These are phyloP conservation scores for Plebejus argus DNA, from an alignment of 2,888 invertebrate species.

Conservation along the genomic window DNA sequence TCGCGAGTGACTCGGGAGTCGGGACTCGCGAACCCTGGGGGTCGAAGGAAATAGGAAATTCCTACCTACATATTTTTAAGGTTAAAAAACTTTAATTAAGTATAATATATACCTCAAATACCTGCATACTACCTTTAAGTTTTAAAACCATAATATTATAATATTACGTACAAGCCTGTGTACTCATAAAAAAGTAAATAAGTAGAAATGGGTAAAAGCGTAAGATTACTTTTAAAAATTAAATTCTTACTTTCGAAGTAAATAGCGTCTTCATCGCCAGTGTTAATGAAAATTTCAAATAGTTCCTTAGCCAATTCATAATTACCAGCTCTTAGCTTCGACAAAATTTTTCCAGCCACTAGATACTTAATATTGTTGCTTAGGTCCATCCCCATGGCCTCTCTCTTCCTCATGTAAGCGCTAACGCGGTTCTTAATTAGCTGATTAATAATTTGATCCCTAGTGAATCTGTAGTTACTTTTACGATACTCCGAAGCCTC, in stretches of 20 bases:
- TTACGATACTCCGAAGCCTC: conserved; percentile 35
- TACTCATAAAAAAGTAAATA: conserved; percentile 29
- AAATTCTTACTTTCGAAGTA: background rate
- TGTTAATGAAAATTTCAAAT: conserved; percentile 56
- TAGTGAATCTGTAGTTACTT: conserved; percentile 51
- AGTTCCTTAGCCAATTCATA: conserved; percentile 59
- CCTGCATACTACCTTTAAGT: no score
- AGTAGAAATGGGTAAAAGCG: conserved; percentile 33
- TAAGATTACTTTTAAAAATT: conserved; percentile 34
- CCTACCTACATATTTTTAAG: no score
- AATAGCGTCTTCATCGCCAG: conserved; percentile 44
- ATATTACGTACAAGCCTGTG: no score
- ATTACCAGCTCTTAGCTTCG: conserved; percentile 58
- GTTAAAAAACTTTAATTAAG: no score
- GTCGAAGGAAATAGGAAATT: no score
- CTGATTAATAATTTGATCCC: conserved; percentile 62
- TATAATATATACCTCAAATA: no score
- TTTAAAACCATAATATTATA: no score
- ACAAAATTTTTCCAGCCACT: conserved; percentile 59
- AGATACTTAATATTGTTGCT: conserved; percentile 55
- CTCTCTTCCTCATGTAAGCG: conserved; percentile 56
- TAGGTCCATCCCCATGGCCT: conserved; percentile 46
- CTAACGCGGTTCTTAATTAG: conserved; percentile 62
- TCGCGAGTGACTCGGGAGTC: no score
- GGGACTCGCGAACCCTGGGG: no score